These are phyloP conservation scores for Acinonyx jubatus DNA, from an alignment of 2,113 vertebrate genomes.

Conservation along the genomic window DNA sequence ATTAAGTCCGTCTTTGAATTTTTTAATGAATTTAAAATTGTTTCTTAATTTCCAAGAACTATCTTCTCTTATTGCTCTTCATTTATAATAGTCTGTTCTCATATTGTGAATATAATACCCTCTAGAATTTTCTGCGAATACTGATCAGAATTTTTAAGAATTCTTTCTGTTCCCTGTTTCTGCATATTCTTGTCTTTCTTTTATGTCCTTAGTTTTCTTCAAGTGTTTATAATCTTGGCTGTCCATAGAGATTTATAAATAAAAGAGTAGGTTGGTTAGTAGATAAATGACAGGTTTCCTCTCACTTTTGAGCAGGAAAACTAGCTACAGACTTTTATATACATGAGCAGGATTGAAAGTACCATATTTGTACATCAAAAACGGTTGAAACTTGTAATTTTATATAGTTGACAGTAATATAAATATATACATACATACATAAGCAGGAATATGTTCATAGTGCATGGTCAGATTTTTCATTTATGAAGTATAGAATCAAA, in stretches of 20 bases:
- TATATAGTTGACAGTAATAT: neutral
- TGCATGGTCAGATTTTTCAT: neutral
- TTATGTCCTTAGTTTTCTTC: neutral
- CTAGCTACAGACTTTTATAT: neutral
- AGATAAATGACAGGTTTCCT: neutral
- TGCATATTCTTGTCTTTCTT: neutral
- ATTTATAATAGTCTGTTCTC: neutral
- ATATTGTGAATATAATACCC: neutral
- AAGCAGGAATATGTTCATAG: neutral
- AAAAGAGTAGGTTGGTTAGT: neutral
- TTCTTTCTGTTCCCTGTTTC: neutral
- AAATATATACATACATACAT: neutral
- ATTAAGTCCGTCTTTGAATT: neutral
- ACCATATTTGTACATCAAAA: neutral
- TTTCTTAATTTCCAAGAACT: neutral
- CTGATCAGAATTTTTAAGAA: neutral
- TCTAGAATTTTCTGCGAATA: neutral
- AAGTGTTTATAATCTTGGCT: neutral
- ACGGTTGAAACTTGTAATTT: neutral
- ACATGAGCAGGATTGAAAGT: neutral
- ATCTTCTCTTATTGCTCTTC: neutral
- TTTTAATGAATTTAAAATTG: neutral
- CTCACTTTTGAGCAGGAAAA: neutral
- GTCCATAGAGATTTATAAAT: neutral
- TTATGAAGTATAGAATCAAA: neutral